Base-by-base conservation (phyloP, 2,113 vertebrate genomes). In the Choloepus hoffmanni region DNA sequence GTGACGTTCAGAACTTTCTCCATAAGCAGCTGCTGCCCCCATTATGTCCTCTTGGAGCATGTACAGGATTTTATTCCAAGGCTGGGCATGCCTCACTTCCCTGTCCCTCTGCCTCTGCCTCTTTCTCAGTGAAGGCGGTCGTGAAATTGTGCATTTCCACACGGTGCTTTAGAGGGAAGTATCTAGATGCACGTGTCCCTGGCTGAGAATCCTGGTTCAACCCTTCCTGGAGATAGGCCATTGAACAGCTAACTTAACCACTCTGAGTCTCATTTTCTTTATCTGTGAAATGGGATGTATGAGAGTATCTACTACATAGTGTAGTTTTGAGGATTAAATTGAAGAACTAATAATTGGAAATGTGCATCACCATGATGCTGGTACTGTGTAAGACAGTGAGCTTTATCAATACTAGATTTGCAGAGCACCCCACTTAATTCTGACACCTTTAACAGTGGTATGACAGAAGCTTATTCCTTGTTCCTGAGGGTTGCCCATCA, bases 321-420 rank as follows among this genome's bases (percentile, higher is more conserved):
- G 26, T 83, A n/a, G 0, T 70, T 70, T 50, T 15, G 13, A 79
- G 24, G 50, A 90, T 90, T 95, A 48, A 26, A 53, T 81, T 48
- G 90, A 26, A 68, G 84, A 58, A 43, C 11, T 87, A 79, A 21
- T 78, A 84, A 50, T 73, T 94, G 45, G 36, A 94, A 79, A 89
- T 63, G 24, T 74, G 18, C 63, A 9, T 55, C 1, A 4, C 58
- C 21, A 30, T 15, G 26, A 93, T 26, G 55, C 13, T 60, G 45
- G 43, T 7, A 21, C n/a, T 58, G 21, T 5, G 1, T 74, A 43
- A 95, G 28, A 85, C 60, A 19, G 19, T 33, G 85, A 55, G 60
- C 9, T 28, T 84, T 70, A 48, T 16, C 48, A 36, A 0, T 23
- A 2, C 18, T 65, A 13, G 21, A 45, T 24, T 93, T 78, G 2